Evolutionary conservation across 2,888 invertebrate species (phyloP).

Genomic region (Tillus elongatus): DNA sequence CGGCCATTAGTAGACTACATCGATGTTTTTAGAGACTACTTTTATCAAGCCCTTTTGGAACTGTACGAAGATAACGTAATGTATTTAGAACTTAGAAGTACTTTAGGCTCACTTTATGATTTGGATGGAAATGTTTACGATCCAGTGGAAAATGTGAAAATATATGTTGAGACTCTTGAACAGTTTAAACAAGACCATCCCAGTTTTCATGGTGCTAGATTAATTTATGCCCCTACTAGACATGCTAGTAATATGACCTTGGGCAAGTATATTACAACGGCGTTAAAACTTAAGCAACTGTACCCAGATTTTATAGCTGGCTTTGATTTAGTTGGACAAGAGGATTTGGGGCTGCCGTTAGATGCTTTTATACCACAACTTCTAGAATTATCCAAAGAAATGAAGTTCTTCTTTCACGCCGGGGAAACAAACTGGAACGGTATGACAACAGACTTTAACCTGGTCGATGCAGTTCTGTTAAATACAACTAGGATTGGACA

Average conservation of each 20-base stretch:
- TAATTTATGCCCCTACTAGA: slow-evolving; percentile 51
- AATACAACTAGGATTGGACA: slow-evolving; percentile 70
- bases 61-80: slow-evolving; percentile 54
- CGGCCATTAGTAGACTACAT: slow-evolving; percentile 44
- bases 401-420: slow-evolving; percentile 33
- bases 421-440: slow-evolving; percentile 75
- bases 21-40: slow-evolving; percentile 49
- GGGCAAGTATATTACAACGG: slow-evolving; percentile 20
- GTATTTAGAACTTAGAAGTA: slow-evolving; percentile 52
- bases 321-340: slow-evolving; percentile 75
- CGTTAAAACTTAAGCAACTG: slow-evolving; percentile 7
- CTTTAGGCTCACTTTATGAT: slow-evolving; percentile 47
- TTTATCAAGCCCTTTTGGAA: slow-evolving; percentile 48
- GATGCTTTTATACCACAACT: slow-evolving; percentile 47
- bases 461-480: slow-evolving; percentile 66
- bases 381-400: slow-evolving; percentile 14
- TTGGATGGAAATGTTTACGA: slow-evolving; percentile 45
- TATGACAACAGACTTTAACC: slow-evolving; percentile 55
- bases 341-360: slow-evolving; percentile 60
- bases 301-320: slow-evolving; percentile 60
- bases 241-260: slow-evolving; percentile 39
- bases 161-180: slow-evolving; percentile 43
- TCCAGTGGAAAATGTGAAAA: slow-evolving; percentile 41
- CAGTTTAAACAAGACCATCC: slow-evolving; percentile 48
- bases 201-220: slow-evolving; percentile 49